phyloP scores from a whole-genome alignment of 2,113 vertebrate genomes.

The Gasterosteus aculeatus region DNA sequence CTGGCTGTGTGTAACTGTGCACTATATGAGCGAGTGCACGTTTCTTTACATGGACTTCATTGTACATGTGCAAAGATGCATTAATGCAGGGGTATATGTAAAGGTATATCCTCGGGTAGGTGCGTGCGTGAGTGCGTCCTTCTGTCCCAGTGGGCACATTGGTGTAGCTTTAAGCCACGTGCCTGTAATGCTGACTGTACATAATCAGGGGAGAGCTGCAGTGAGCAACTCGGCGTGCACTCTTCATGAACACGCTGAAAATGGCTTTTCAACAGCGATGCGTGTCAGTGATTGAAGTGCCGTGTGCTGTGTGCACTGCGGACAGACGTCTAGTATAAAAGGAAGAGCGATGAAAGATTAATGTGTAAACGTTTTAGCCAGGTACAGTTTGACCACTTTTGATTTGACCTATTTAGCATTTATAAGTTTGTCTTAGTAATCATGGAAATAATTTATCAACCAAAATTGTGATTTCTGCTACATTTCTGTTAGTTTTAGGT shows the following conservation, averaged over 20 bases:
- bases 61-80: constrained; percentile 26
- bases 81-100: constrained; percentile 36
- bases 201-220: constrained; percentile 62
- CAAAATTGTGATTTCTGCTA: background rate
- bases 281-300: background rate
- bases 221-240: constrained; percentile 55
- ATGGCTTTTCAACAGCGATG: constrained; percentile 47
- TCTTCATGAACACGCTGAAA: constrained; percentile 57
- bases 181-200: constrained; percentile 67
- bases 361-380: background rate
- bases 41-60: constrained; percentile 18
- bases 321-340: constrained; percentile 26
- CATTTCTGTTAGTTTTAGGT: background rate
- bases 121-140: constrained; percentile 2
- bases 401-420: background rate
- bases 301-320: constrained; percentile 31
- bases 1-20: constrained; percentile 38
- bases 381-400: background rate
- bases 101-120: constrained; percentile 16
- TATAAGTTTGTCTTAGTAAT: background rate
- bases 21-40: constrained; percentile 1
- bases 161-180: constrained; percentile 61
- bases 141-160: constrained; percentile 50
- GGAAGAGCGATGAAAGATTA: background rate
- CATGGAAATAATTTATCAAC: background rate